These are phyloP conservation scores for Elysia crispata DNA, from an alignment of 2,888 invertebrate species.

Conservation along the genomic window DNA sequence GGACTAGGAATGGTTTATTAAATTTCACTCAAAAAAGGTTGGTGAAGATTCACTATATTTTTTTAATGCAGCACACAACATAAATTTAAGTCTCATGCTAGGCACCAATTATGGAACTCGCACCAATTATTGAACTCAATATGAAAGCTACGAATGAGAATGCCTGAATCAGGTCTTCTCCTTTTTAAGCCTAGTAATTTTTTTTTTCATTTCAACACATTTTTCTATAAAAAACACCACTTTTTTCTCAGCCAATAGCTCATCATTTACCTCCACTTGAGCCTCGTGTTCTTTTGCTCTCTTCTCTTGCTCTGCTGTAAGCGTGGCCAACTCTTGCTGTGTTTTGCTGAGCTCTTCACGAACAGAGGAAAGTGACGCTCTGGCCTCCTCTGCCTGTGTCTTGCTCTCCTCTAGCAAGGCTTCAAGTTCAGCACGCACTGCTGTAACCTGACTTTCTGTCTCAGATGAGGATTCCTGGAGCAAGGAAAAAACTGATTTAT, in stretches of 20 bases:
- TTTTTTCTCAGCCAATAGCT: neutral
- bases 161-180: no score
- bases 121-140: no score
- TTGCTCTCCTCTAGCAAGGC: slow-evolving; percentile 62
- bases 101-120: no score
- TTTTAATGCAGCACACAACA: no score
- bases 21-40: no score
- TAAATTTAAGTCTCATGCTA: no score
- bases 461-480: slow-evolving; percentile 61
- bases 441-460: slow-evolving; percentile 62
- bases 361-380: slow-evolving; percentile 29
- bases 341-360: slow-evolving; percentile 52
- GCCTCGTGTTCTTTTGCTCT: slow-evolving; percentile 26
- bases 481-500: slow-evolving; percentile 54
- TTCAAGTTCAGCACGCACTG: slow-evolving; percentile 59
- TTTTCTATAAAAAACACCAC: no score
- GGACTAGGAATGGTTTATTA: no score
- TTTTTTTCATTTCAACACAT: no score
- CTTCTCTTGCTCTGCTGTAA: slow-evolving; percentile 55
- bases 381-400: slow-evolving; percentile 57
- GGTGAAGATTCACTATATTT: no score
- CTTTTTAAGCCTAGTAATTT: no score
- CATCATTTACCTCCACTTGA: slow-evolving; percentile 26
- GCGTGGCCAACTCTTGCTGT: slow-evolving; percentile 53
- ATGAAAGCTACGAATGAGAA: no score